Percentiles rank a stretch among this genome's conserved stretches.
Conservation (phyloP, 2,113 vertebrate genomes). For the Psittacara wagleri region DNA sequence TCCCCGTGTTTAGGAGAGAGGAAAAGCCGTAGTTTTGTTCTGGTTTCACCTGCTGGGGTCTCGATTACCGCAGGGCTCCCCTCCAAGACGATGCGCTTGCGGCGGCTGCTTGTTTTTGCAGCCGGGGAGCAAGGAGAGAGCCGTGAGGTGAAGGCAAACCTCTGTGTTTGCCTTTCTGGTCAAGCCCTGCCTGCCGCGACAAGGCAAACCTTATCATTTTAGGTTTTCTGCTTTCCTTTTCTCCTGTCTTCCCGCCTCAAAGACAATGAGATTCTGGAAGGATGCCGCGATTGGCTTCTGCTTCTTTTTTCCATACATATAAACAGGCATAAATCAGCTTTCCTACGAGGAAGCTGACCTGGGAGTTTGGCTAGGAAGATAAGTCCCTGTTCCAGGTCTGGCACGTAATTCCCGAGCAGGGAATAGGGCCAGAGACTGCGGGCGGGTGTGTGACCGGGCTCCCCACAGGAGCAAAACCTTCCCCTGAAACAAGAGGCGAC, state of each 20-base stretch:
- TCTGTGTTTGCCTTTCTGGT: neutral
- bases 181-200: neutral
- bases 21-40: neutral
- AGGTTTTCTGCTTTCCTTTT: neutral
- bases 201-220: neutral
- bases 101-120: neutral
- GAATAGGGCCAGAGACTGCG: neutral
- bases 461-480: neutral
- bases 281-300: conserved; percentile 22
- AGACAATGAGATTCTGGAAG: conserved; percentile 52
- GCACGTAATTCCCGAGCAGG: neutral
- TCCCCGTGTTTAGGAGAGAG: neutral
- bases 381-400: neutral
- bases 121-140: neutral
- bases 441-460: neutral
- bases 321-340: conserved; percentile 54
- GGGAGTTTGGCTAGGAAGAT: conserved; percentile 2
- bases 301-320: conserved; percentile 31
- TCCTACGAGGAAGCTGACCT: conserved; percentile 18
- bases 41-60: neutral
- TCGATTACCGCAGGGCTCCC: neutral
- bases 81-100: neutral
- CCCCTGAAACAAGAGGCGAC: neutral
- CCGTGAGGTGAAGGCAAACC: neutral
- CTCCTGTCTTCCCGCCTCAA: neutral